Percentiles rank a stretch among this genome's conserved stretches.
phyloP scores from a whole-genome alignment of 1,140 invertebrate genomes.

The Bombus polaris region DNA sequence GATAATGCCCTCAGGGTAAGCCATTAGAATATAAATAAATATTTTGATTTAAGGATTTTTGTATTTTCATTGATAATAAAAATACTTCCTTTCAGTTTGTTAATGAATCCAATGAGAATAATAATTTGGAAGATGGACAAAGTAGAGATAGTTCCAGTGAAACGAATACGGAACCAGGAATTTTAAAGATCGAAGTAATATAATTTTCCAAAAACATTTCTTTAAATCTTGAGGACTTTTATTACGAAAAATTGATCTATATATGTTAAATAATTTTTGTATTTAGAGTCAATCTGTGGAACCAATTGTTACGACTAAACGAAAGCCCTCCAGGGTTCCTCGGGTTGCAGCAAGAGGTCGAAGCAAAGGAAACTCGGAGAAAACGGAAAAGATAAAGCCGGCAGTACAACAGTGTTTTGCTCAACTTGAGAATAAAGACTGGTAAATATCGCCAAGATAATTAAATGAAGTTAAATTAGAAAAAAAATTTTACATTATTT shows the following conservation, averaged over 20 bases:
- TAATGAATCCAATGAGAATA: constrained; percentile 45
- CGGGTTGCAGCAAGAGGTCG: constrained; percentile 52
- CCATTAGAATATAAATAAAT: not conserved
- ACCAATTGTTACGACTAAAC: not conserved
- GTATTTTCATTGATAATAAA: not conserved
- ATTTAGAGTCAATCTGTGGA: constrained; percentile 39
- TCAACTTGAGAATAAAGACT: constrained; percentile 89
- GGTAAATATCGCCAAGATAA: constrained; percentile 81
- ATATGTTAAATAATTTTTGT: not conserved
- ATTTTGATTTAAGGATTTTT: not conserved
- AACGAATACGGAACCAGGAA: constrained; percentile 60
- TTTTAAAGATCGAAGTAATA: constrained; percentile 64
- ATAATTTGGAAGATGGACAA: constrained; percentile 44
- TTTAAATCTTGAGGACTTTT: not conserved
- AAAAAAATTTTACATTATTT: not conserved
- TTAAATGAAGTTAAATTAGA: not conserved
- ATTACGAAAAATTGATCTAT: not conserved
- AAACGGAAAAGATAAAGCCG: constrained; percentile 85
- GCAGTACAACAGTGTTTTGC: constrained; percentile 85
- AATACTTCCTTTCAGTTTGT: constrained; percentile 38
- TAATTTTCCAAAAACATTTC: not conserved
- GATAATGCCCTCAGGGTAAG: constrained; percentile 39
- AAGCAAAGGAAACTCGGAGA: constrained; percentile 54
- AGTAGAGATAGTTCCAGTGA: constrained; percentile 59
- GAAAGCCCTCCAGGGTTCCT: constrained; percentile 62